These are phyloP conservation scores for Psittacula echo DNA, from an alignment of 2,797 vertebrate species.

Conservation along the genomic window DNA sequence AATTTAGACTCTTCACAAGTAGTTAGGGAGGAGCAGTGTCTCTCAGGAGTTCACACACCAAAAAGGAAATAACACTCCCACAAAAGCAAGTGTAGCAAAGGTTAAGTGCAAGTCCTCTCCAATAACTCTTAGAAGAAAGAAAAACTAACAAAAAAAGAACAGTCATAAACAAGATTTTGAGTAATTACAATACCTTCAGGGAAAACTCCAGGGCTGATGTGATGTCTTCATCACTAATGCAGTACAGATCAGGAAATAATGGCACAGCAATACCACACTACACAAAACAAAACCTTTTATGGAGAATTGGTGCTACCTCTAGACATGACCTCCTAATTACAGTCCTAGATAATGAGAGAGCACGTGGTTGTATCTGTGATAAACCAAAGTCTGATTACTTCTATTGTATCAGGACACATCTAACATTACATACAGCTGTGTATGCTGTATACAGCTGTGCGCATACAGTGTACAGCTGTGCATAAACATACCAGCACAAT, in stretches of 20 bases:
- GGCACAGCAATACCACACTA: neutral
- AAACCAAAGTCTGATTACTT: neutral
- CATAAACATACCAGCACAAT: accelerated
- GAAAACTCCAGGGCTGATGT: neutral
- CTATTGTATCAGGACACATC: neutral
- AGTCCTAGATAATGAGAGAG: neutral
- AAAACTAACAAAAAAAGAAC: neutral
- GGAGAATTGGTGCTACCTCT: neutral
- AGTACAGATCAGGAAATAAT: neutral
- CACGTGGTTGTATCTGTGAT: neutral
- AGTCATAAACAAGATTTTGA: neutral
- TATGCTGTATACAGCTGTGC: neutral
- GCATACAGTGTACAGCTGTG: neutral
- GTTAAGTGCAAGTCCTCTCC: neutral
- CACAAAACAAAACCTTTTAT: neutral
- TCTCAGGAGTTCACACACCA: neutral
- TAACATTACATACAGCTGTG: neutral
- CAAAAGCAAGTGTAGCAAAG: neutral
- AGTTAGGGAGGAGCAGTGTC: slow-evolving; percentile 5
- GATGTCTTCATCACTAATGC: neutral
- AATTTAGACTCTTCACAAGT: slow-evolving; percentile 12
- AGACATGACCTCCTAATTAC: neutral
- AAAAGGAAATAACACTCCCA: slow-evolving; percentile 36
- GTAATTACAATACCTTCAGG: neutral
- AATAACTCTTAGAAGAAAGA: neutral